Evolutionary conservation across 2,888 invertebrate genomes (phyloP).

Genomic region (Venustoraphidia nigricollis): DNA sequence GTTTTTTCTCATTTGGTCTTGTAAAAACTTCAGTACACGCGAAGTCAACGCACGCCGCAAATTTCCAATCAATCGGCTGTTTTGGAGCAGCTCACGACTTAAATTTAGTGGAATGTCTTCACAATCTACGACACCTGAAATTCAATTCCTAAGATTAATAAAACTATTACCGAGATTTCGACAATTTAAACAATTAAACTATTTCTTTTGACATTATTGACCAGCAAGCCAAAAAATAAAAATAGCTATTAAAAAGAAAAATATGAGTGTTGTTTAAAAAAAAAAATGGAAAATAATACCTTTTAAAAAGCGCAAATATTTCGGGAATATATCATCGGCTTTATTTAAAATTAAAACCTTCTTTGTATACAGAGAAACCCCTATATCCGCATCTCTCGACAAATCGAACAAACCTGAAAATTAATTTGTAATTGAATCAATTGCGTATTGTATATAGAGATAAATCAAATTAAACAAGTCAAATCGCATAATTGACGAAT

Average conservation of each 20-base stretch:
- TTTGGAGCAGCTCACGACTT: slow-evolving; percentile 88
- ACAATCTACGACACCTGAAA: slow-evolving; percentile 82
- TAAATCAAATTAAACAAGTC: no score
- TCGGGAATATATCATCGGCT: slow-evolving; percentile 80
- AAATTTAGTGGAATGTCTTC: slow-evolving; percentile 97
- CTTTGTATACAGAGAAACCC: slow-evolving; percentile 80
- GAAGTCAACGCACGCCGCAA: slow-evolving; percentile 70
- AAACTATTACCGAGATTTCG: no score
- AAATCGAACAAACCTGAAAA: slow-evolving; percentile 67
- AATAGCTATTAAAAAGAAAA: not conserved
- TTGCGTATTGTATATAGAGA: no score
- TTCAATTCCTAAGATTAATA: not conserved
- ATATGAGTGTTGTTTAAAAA: not conserved
- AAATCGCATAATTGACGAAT: no score
- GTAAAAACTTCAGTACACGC: slow-evolving; percentile 67
- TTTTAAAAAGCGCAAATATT: slow-evolving; percentile 91
- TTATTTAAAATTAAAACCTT: slow-evolving; percentile 87
- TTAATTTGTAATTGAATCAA: not conserved
- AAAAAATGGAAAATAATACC: slow-evolving; percentile 29
- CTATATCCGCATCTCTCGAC: slow-evolving; percentile 68
- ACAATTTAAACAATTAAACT: no score
- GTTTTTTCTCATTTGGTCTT: slow-evolving; percentile 74
- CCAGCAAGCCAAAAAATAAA: not conserved
- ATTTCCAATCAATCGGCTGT: slow-evolving; percentile 77
- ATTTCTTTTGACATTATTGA: no score